These are phyloP conservation scores for Lutjanus campechanus DNA, from an alignment of 2,797 vertebrate genomes.

Conservation along the genomic window DNA sequence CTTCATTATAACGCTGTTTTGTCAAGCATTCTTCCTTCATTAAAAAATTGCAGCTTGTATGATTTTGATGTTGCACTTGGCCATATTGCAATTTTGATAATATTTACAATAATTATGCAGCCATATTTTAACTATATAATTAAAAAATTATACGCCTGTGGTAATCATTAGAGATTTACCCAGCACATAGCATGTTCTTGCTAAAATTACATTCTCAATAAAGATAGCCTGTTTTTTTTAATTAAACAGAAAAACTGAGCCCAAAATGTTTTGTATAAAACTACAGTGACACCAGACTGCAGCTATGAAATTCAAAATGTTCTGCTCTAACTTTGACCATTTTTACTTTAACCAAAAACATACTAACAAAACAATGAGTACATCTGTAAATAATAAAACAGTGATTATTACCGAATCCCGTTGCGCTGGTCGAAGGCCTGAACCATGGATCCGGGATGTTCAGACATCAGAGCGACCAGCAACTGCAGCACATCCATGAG, in stretches of 20 bases:
- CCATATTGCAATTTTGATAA: too few species aligned
- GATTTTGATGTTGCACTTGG: too few species aligned
- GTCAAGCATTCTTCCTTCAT: too few species aligned
- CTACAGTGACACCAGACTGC: neutral
- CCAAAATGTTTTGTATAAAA: neutral
- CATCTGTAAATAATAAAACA: neutral
- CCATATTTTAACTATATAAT: too few species aligned
- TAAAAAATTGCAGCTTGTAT: too few species aligned
- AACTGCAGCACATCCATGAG: conserved; percentile 98
- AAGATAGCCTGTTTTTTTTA: too few species aligned
- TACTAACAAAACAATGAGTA: neutral
- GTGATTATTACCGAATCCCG: conserved; percentile 91
- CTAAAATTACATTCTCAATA: neutral
- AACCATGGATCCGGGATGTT: conserved; percentile 95
- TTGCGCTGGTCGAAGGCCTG: conserved; percentile 98
- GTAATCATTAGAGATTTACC: neutral
- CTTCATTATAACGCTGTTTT: too few species aligned
- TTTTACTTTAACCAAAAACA: conserved; percentile 6
- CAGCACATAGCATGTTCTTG: neutral
- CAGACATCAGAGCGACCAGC: conserved; percentile 97
- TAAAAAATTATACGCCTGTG: too few species aligned
- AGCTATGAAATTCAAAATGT: conserved; percentile 1
- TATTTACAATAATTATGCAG: too few species aligned
- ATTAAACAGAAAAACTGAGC: neutral
- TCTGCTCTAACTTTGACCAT: neutral